phyloP scores from a whole-genome alignment of 2,113 vertebrate species.

The Lepisosteus oculatus region DNA sequence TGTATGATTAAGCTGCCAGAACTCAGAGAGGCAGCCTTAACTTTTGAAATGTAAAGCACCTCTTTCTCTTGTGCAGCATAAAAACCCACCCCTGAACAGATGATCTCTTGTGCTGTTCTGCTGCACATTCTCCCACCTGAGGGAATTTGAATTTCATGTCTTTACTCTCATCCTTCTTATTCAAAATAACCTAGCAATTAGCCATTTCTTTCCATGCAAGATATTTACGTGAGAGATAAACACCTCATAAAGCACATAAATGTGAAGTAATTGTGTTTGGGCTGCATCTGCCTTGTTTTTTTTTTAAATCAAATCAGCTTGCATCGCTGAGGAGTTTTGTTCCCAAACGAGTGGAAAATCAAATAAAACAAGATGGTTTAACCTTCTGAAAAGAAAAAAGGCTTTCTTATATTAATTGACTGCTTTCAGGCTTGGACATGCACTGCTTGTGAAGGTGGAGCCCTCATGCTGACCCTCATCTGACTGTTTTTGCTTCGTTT shows the following conservation, averaged over 20 bases:
- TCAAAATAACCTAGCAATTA: not conserved
- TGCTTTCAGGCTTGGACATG: constrained; percentile 1
- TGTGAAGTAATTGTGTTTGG: not conserved
- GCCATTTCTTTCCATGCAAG: not conserved
- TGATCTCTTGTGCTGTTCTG: not conserved
- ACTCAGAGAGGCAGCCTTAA: not conserved
- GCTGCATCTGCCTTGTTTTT: not conserved
- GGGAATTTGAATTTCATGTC: no score
- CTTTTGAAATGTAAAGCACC: not conserved
- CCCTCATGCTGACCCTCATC: not conserved
- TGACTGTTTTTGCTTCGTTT: no score
- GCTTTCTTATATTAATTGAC: constrained; percentile 2
- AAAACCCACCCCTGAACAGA: not conserved
- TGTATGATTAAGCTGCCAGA: not conserved
- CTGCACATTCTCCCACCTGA: not conserved
- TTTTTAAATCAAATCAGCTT: not conserved
- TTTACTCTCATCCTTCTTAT: not conserved
- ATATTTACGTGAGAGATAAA: not conserved
- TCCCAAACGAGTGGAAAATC: constrained; percentile 4
- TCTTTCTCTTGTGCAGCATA: not conserved
- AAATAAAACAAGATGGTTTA: constrained; percentile 8
- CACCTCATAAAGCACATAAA: not conserved
- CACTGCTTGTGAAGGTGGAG: not conserved
- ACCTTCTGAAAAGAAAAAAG: no score
- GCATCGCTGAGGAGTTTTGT: not conserved